Evolutionary conservation across 1,140 invertebrate species (phyloP), one percentile per base, ranked within the genome.

Genomic region (Macrobrachium nipponense): DNA sequence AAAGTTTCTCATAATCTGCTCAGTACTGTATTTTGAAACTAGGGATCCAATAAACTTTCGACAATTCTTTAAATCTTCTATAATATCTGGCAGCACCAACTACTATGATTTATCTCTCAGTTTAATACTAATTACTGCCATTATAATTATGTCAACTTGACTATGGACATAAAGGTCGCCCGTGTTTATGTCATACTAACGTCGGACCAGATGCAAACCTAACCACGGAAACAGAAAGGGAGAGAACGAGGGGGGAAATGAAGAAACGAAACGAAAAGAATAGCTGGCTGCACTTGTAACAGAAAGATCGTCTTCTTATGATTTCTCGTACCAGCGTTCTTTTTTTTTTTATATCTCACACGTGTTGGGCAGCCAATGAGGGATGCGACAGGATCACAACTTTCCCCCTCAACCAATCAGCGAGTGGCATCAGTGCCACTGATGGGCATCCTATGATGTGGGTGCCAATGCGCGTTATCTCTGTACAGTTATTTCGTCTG

Each of bases 381-480:
- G 62, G 36, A 1, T 27, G 12, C 27, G 5, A 11, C 7, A 18
- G 62, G 78, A 62, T 43, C 44, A 62, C 14, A 60, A 80, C 60
- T 80, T 36, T 64, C 61, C 44, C 61, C 78, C 60, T 80, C 78
- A 27, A 23, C 78, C 78, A 80, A 80, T 80, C 51, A 44, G 61
- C 11, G 10, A 43, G 18, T 36, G 61, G 78, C 78, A 20, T 80
- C 36, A 66, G 64, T 60, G 62, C 60, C 78, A 60, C 60, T 44
- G 27, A 43, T 60, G 36, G 27, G 78, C 36, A n/a, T 27, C 12
- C 78, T 62, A 44, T 11, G 17, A 14, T 66, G 18, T 8, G 27
- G 43, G 59, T 80, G 78, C 78, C 78, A 80, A 36, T 51, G 51
- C 51, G 51, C 12, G 51, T 51, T 10, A 51, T 51, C 7, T 51